Percentiles rank a stretch among this genome's conserved stretches.
Evolutionary conservation across 2,797 vertebrate species (phyloP).

Genomic region (Fratercula arctica): DNA sequence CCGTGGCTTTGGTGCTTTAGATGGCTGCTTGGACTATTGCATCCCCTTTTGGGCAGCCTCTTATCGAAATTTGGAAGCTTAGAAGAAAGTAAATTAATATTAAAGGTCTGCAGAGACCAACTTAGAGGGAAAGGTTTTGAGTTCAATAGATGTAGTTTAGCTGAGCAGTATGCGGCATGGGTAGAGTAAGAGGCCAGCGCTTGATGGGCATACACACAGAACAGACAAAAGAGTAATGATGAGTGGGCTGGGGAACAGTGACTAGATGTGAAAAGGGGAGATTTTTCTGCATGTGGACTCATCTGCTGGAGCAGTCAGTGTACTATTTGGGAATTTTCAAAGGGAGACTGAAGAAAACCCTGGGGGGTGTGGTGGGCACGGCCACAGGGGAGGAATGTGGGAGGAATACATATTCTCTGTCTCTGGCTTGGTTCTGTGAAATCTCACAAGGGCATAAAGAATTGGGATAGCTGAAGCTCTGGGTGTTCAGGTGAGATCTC

Average conservation of each 20-base stretch:
- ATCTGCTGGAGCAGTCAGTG: not conserved
- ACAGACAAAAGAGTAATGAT: not conserved
- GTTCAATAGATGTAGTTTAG: not conserved
- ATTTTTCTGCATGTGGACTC: not conserved
- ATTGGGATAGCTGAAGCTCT: not conserved
- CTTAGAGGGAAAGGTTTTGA: not conserved
- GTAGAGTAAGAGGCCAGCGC: not conserved
- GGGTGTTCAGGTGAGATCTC: not conserved
- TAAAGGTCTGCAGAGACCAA: not conserved
- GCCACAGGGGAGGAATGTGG: accelerated
- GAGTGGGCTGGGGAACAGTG: not conserved
- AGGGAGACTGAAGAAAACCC: not conserved
- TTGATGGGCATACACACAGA: not conserved
- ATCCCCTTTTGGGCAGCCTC: not conserved
- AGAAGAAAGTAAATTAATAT: not conserved
- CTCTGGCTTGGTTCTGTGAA: not conserved
- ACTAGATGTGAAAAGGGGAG: not conserved
- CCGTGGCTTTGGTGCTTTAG: not conserved
- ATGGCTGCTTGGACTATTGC: not conserved
- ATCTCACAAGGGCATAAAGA: not conserved
- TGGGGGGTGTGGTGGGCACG: not conserved
- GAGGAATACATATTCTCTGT: not conserved
- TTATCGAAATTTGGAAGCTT: not conserved
- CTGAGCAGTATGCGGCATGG: not conserved
- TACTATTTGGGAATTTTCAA: not conserved